Evolutionary conservation across 2,888 invertebrate species (phyloP), one percentile per base, ranked within the genome.

Genomic region (Drosophila robusta): DNA sequence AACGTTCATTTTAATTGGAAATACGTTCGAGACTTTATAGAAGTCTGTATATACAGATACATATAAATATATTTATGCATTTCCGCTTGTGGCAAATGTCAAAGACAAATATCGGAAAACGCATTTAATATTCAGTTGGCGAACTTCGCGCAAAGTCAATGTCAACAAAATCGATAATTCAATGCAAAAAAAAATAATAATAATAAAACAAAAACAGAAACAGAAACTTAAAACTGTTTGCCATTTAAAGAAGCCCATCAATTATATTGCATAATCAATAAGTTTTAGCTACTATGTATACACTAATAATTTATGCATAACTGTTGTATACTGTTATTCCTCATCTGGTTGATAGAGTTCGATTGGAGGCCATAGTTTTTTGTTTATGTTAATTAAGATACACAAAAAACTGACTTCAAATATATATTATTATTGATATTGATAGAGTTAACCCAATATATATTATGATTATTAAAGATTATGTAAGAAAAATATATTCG

Each of bases 271-370:
- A 81, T 81, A 79, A 69, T 58, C 38, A 69, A 56, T 57, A 42
- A 49, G 36, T 41, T 16, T 22, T 36, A 36, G 42, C 34, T 34
- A 60, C 54, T 52, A 47, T 42, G 22, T 54, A 56, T 34, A 52
- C 38, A 9, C 29, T n/a, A 32, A 56, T 63, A 54, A 76, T 63
- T 61, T 67, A 80, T 77, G 66, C 80, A 70, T 77, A 78, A 78
- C 78, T 80, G 78, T 80, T 69, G 46, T 62, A 56, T 73, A 73
- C 78, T 64, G 74, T 78, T 80, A 72, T 52, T 52, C 45, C 29
- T 39, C 26, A 18, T 49, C 24, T 32, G 12, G 18, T 52, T 16
- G 12, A 14, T 36, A 22, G 1, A 14, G 47, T 34, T 39, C n/a
- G 16, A 18, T 14, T 41, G 56, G 34, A 75, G 66, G 58, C 32